Conservation (phyloP, 2,797 vertebrate genomes). For the Triplophysa bombifrons region DNA sequence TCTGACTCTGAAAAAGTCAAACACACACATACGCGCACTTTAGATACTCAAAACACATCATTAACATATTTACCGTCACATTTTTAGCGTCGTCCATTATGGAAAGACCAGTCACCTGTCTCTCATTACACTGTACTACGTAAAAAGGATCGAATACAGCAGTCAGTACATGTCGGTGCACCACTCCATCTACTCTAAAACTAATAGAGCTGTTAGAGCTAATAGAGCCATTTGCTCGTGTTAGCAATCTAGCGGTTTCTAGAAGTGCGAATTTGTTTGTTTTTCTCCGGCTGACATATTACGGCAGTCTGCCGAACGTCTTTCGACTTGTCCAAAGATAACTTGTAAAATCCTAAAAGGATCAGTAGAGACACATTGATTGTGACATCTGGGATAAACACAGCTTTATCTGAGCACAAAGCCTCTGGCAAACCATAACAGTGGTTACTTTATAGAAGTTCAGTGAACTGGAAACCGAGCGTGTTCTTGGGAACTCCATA, state of each 20-base stretch:
- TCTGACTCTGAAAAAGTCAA: slow-evolving; percentile 84
- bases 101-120: background rate
- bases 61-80: background rate
- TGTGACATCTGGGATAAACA: slow-evolving; percentile 15
- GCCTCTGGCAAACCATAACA: slow-evolving; percentile 12
- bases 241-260: slow-evolving; percentile 20
- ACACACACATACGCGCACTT: slow-evolving; percentile 44
- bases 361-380: slow-evolving; percentile 33
- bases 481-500: background rate
- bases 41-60: background rate
- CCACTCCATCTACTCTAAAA: background rate
- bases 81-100: background rate
- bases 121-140: background rate
- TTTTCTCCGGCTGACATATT: background rate
- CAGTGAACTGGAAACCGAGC: background rate
- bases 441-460: slow-evolving; percentile 7
- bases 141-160: background rate
- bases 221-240: slow-evolving; percentile 7
- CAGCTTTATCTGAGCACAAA: slow-evolving; percentile 5
- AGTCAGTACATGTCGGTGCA: slow-evolving; percentile 33
- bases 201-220: slow-evolving; percentile 23
- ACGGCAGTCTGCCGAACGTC: slow-evolving; percentile 8
- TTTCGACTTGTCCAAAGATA: slow-evolving; percentile 31
- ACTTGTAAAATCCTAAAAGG: slow-evolving; percentile 35
- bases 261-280: slow-evolving; percentile 3